phyloP scores from a whole-genome alignment of 2,888 invertebrate species.

The Pandemis corylana region DNA sequence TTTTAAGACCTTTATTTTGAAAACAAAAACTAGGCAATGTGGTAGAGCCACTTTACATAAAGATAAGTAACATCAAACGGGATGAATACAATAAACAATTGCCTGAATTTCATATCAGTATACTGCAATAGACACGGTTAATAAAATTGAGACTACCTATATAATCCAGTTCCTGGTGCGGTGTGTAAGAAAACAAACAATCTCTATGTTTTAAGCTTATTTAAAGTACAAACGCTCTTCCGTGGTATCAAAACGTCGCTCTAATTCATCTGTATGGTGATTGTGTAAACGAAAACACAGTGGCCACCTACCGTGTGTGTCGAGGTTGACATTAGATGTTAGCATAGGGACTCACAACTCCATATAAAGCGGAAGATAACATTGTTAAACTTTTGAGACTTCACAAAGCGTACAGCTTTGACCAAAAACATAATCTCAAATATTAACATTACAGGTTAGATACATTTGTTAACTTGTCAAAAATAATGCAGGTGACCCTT shows the following conservation, averaged over 20 bases:
- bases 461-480: not conserved
- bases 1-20: not conserved
- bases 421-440: not conserved
- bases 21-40: not conserved
- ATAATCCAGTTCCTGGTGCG: not conserved
- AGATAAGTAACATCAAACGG: not conserved
- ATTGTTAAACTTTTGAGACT: constrained; percentile 32
- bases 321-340: constrained; percentile 56
- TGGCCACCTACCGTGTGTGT: constrained; percentile 52
- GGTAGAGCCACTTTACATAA: not conserved
- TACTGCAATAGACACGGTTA: no score
- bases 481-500: not conserved
- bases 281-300: constrained; percentile 45
- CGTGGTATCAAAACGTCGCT: constrained; percentile 28
- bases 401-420: constrained; percentile 14
- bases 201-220: not conserved
- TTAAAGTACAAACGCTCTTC: not conserved
- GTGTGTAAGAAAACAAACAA: not conserved
- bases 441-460: not conserved
- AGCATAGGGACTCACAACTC: constrained; percentile 47
- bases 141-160: no score
- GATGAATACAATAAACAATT: not conserved
- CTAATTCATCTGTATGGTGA: constrained; percentile 28
- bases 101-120: no score
- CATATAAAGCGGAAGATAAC: constrained; percentile 35